phyloP scores from a whole-genome alignment of 2,797 vertebrate genomes.

The Nannoperca obscura region DNA sequence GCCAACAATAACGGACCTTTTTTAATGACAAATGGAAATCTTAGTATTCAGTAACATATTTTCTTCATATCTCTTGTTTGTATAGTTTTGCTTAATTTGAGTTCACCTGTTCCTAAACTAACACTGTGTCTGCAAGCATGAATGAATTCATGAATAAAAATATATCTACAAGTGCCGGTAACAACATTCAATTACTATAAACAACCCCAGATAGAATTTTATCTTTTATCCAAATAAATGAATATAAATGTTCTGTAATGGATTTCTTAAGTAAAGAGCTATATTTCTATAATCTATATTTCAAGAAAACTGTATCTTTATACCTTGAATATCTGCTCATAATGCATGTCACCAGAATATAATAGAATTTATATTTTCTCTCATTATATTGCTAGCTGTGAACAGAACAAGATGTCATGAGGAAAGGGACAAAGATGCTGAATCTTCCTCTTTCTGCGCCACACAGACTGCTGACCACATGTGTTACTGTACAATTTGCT shows the following conservation, averaged over 20 bases:
- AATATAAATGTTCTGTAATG: background rate
- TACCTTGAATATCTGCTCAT: background rate
- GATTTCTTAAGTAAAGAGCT: background rate
- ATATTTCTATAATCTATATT: too few relatives aligned
- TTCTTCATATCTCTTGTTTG: background rate
- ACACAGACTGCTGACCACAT: conserved; percentile 53
- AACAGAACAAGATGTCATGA: background rate
- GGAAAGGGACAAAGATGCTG: background rate
- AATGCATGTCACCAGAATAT: background rate
- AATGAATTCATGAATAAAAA: background rate
- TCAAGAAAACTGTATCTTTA: too few relatives aligned
- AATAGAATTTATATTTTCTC: background rate
- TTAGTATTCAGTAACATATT: conserved; percentile 1
- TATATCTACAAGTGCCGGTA: background rate
- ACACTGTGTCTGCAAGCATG: background rate
- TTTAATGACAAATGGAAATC: background rate
- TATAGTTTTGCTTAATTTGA: background rate
- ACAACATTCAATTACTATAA: background rate
- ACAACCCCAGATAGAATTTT: background rate
- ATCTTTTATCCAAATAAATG: background rate
- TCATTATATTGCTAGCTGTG: background rate
- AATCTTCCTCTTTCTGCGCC: conserved; percentile 10
- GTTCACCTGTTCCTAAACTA: conserved; percentile 2
- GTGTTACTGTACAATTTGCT: background rate
- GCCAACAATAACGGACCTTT: background rate